Conservation (phyloP, 2,797 vertebrate species). For the Urocyon cinereoargenteus region DNA sequence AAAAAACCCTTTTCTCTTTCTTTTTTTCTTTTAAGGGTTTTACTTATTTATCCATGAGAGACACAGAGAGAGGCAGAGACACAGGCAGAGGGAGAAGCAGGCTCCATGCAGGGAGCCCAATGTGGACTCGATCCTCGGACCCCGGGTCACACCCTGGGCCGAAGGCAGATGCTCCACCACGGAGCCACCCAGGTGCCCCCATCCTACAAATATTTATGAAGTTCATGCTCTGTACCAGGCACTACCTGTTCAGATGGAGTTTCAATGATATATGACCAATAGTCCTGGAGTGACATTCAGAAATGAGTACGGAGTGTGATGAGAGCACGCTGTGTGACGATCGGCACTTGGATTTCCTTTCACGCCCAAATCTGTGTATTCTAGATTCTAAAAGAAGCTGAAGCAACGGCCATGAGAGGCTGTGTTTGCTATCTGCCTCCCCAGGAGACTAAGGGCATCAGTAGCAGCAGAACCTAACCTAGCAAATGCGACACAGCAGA, state of each 20-base stretch:
- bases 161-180: too few relatives aligned
- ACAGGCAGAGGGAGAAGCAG: too few relatives aligned
- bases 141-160: too few relatives aligned
- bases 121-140: too few relatives aligned
- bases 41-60: too few relatives aligned
- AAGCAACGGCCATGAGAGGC: neutral
- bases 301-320: neutral
- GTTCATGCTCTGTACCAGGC: neutral
- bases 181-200: too few relatives aligned
- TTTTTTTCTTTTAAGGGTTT: too few relatives aligned
- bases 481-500: neutral
- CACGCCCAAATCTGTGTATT: neutral
- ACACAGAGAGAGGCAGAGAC: too few relatives aligned
- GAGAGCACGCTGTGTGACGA: neutral
- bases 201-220: neutral
- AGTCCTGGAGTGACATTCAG: neutral
- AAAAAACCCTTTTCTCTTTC: neutral
- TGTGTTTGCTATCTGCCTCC: neutral
- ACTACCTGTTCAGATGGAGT: neutral
- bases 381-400: neutral
- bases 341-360: neutral
- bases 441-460: neutral
- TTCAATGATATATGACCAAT: neutral
- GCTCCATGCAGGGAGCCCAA: too few relatives aligned
- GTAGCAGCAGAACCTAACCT: neutral